A percentile compares a stretch with the other conserved stretches of the same genome.
Conservation (phyloP, 2,113 vertebrate genomes). For the Pyxicephalus adspersus region DNA sequence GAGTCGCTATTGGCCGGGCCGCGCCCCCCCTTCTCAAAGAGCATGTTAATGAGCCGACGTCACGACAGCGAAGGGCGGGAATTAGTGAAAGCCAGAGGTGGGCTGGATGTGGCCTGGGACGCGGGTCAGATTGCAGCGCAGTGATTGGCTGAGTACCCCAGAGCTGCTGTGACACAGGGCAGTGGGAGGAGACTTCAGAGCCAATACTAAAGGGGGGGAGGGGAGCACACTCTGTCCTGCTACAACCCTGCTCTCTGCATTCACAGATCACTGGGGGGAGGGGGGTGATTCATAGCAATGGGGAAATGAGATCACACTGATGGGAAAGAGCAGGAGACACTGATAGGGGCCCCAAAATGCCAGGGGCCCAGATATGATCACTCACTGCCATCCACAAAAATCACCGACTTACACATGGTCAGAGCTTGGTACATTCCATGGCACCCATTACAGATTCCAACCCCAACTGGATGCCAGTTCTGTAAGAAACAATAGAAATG, state of each 20-base stretch:
- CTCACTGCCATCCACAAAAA: no score
- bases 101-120: conserved; percentile 4
- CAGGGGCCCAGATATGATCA: no score
- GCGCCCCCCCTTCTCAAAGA: neutral
- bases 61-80: neutral
- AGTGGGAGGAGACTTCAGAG: conserved; percentile 25
- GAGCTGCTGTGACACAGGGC: conserved; percentile 39
- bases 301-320: conserved; percentile 14
- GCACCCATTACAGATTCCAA: no score
- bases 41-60: conserved; percentile 26
- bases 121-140: conserved; percentile 37
- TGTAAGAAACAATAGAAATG: no score
- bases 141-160: conserved; percentile 15
- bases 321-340: neutral
- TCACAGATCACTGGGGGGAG: neutral
- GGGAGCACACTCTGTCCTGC: conserved; percentile 35
- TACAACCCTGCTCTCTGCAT: conserved; percentile 33
- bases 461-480: no score
- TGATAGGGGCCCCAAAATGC: no score
- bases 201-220: conserved; percentile 14
- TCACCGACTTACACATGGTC: no score
- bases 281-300: neutral
- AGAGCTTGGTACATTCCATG: no score
- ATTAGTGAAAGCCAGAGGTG: neutral
- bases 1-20: neutral